Conservation (phyloP, 2,113 vertebrate species). For the Gavialis gangeticus region DNA sequence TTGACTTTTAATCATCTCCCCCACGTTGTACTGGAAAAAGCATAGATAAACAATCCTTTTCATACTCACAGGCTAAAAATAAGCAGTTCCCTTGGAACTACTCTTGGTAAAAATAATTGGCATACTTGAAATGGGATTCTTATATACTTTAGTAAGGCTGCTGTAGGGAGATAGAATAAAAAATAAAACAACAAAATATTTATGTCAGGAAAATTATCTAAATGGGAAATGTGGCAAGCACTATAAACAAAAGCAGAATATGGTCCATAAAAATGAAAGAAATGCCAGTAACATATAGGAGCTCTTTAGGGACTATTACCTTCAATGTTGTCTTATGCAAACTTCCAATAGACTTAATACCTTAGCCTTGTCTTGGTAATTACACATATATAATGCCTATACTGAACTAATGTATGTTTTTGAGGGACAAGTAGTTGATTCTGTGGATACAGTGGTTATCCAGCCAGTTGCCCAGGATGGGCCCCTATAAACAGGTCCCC, state of each 20-base stretch:
- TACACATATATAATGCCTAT: not conserved
- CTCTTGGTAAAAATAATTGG: conserved; percentile 17
- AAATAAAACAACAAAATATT: accelerated
- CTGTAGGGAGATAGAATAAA: not conserved
- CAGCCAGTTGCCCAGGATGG: too few species aligned
- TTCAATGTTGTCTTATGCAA: not conserved
- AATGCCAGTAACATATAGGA: conserved; percentile 13
- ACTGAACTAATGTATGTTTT: not conserved
- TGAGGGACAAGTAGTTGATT: too few species aligned
- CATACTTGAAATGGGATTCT: conserved; percentile 18
- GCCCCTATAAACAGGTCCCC: too few species aligned
- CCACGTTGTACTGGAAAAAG: conserved; percentile 50
- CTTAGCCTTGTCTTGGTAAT: conserved; percentile 9
- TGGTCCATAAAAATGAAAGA: not conserved
- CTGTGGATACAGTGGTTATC: too few species aligned
- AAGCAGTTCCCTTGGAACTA: conserved; percentile 1
- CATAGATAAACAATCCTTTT: conserved; percentile 61
- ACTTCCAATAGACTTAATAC: not conserved
- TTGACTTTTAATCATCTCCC: conserved; percentile 69
- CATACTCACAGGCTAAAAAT: conserved; percentile 35
- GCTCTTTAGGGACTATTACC: not conserved
- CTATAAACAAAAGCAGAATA: conserved; percentile 31
- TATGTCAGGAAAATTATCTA: not conserved
- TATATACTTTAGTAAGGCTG: conserved; percentile 16
- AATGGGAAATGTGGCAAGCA: conserved; percentile 18